Percentiles rank a stretch among this genome's conserved stretches.
Conservation (phyloP, 2,888 invertebrate genomes). For the Dascillus cervinus region DNA sequence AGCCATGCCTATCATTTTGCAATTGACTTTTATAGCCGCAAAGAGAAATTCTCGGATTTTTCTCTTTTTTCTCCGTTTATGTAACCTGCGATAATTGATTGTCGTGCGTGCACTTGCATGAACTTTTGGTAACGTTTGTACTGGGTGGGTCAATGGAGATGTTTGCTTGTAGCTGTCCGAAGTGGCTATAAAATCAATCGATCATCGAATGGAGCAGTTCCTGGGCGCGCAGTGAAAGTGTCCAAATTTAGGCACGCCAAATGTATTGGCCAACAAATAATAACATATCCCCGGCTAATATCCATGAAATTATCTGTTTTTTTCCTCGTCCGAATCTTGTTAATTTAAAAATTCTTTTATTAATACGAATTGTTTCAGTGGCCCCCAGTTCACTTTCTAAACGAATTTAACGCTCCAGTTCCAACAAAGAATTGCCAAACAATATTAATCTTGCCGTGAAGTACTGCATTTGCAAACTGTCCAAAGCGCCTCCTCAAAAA, state of each 20-base stretch:
- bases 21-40: conserved; percentile 11
- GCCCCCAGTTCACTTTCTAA: too few species aligned
- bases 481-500: too few species aligned
- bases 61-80: not conserved
- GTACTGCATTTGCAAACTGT: too few species aligned
- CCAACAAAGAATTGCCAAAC: too few species aligned
- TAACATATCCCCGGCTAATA: too few species aligned
- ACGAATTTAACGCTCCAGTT: too few species aligned
- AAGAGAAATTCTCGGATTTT: conserved; percentile 9
- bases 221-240: conserved; percentile 10
- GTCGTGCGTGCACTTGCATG: not conserved
- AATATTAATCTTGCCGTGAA: too few species aligned
- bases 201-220: conserved; percentile 9
- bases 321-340: too few species aligned
- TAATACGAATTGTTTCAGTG: too few species aligned
- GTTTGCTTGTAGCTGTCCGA: conserved; percentile 10
- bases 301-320: too few species aligned
- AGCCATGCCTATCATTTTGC: conserved; percentile 12
- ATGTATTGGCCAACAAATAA: too few species aligned
- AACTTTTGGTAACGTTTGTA: not conserved
- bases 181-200: conserved; percentile 9
- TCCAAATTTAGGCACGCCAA: conserved; percentile 5
- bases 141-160: conserved; percentile 9
- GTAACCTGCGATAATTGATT: not conserved
- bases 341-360: too few species aligned